These are phyloP conservation scores for Pseudopipra pipra DNA, from an alignment of 2,113 vertebrate genomes.

Conservation along the genomic window DNA sequence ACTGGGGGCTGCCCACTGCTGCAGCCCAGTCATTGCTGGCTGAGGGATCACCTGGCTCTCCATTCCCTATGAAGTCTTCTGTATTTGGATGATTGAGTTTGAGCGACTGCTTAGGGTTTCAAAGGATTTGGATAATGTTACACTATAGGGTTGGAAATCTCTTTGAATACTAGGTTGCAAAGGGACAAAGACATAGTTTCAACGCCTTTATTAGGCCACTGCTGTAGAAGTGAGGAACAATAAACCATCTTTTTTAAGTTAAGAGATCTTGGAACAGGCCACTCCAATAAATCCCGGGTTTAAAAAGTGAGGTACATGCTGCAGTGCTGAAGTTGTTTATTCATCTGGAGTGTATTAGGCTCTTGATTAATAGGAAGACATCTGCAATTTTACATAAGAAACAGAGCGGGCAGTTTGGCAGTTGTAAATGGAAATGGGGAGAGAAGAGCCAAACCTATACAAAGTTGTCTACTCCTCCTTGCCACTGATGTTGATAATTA, in stretches of 20 bases:
- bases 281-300: constrained; percentile 72
- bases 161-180: constrained; percentile 60
- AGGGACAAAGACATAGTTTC: constrained; percentile 62
- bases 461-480: constrained; percentile 51
- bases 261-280: constrained; percentile 80
- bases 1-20: not conserved
- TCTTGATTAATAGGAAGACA: constrained; percentile 91
- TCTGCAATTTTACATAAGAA: constrained; percentile 86
- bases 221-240: constrained; percentile 72
- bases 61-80: constrained; percentile 43
- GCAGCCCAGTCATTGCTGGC: not conserved
- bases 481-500: constrained; percentile 70
- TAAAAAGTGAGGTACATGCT: constrained; percentile 75
- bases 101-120: constrained; percentile 67
- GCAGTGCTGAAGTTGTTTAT: constrained; percentile 87
- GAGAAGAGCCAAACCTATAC: constrained; percentile 71
- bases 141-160: constrained; percentile 57
- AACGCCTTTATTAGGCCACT: constrained; percentile 72
- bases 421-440: constrained; percentile 67
- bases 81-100: constrained; percentile 56
- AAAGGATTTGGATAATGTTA: constrained; percentile 73
- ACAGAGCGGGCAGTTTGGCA: constrained; percentile 77
- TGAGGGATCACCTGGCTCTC: constrained; percentile 4
- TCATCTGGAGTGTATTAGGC: constrained; percentile 98
- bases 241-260: constrained; percentile 81